A percentile compares a stretch with the other conserved stretches of the same genome.
Conservation (phyloP, 2,888 invertebrate species). For the Cremastobaeus sp. region DNA sequence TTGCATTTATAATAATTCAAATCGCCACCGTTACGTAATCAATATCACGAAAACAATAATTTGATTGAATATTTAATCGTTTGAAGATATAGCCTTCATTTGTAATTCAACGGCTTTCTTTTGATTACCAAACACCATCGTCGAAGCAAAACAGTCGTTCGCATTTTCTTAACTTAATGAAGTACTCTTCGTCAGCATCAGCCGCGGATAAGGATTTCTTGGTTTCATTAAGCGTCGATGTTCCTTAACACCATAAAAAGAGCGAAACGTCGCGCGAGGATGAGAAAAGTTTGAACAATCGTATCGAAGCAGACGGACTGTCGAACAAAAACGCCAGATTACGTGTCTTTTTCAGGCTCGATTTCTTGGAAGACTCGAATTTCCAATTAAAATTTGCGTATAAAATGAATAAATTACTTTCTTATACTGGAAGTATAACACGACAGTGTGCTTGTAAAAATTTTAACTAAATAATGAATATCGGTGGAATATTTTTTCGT, state of each 20-base stretch:
- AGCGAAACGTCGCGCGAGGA: conserved; percentile 27
- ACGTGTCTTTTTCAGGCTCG: background rate
- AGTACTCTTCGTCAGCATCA: conserved; percentile 36
- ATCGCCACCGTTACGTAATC: too few relatives aligned
- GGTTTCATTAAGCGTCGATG: conserved; percentile 43
- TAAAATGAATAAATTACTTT: too few relatives aligned
- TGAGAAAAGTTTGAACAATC: conserved; percentile 19
- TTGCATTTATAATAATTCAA: conserved; percentile 16
- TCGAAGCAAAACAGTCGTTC: conserved; percentile 13
- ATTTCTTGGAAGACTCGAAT: background rate
- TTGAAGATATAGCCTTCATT: too few relatives aligned
- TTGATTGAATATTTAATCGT: too few relatives aligned
- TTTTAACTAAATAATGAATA: too few relatives aligned
- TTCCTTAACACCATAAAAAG: conserved; percentile 40
- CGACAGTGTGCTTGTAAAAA: too few relatives aligned
- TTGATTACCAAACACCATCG: conserved; percentile 25
- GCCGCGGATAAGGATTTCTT: conserved; percentile 23
- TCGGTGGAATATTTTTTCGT: too few relatives aligned
- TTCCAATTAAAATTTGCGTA: background rate
- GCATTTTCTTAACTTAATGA: conserved; percentile 37
- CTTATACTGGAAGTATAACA: too few relatives aligned
- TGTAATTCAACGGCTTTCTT: conserved; percentile 15
- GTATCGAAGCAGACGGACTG: background rate
- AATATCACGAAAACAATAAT: too few relatives aligned
- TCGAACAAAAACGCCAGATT: background rate